phyloP scores from a whole-genome alignment of 2,888 invertebrate species.

The Chaetoderma sp. region DNA sequence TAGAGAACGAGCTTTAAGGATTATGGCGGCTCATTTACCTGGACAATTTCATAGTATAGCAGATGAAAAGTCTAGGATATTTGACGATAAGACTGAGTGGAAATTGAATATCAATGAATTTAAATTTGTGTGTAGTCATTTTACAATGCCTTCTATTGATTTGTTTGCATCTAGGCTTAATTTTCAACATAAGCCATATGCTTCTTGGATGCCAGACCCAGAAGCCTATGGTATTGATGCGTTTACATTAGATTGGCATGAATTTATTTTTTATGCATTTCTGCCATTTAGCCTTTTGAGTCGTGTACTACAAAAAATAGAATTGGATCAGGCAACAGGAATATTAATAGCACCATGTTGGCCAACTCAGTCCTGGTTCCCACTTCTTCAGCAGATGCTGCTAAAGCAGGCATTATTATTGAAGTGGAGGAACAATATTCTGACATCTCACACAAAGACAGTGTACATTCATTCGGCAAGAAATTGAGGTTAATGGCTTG shows the following conservation, averaged over 20 bases:
- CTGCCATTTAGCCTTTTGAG: slow-evolving; percentile 22
- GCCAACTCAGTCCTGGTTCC: slow-evolving; percentile 26
- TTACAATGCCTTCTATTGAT: slow-evolving; percentile 7
- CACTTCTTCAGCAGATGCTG: slow-evolving; percentile 5
- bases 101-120: slow-evolving; percentile 7
- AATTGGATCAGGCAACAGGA: slow-evolving; percentile 4
- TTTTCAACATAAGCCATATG: slow-evolving; percentile 1
- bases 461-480: background rate
- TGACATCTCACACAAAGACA: background rate
- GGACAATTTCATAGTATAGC: slow-evolving; percentile 7
- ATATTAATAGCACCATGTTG: slow-evolving; percentile 21
- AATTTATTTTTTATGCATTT: slow-evolving; percentile 22
- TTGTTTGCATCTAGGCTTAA: slow-evolving; percentile 22
- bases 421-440: background rate
- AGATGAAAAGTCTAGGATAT: slow-evolving; percentile 5
- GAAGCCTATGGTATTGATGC: slow-evolving; percentile 20
- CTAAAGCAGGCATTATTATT: too few species aligned
- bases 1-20: too few species aligned
- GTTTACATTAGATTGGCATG: slow-evolving; percentile 5
- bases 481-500: background rate
- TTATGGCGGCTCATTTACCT: slow-evolving; percentile 4
- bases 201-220: slow-evolving; percentile 16
- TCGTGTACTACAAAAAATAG: slow-evolving; percentile 19
- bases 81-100: slow-evolving; percentile 9
- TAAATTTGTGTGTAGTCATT: background rate